These are phyloP conservation scores for Dipus sagitta DNA, from an alignment of 2,797 vertebrate genomes.

Conservation along the genomic window DNA sequence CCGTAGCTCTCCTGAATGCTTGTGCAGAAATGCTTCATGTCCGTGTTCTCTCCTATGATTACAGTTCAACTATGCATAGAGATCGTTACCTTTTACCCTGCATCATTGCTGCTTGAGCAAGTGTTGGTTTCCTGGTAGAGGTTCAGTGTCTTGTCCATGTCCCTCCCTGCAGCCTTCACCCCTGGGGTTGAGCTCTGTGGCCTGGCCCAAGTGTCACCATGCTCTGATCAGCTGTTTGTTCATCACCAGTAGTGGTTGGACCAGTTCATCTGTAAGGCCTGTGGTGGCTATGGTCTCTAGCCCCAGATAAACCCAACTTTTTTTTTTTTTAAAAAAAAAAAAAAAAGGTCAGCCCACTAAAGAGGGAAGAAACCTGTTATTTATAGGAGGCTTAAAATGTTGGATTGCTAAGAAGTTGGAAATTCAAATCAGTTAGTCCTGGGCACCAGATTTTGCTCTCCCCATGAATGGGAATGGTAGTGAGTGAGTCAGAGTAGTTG, in stretches of 20 bases:
- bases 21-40: background rate
- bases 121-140: background rate
- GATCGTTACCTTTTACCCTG: background rate
- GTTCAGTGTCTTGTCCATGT: background rate
- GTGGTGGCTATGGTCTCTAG: background rate
- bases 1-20: background rate
- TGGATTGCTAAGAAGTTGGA: constrained; percentile 60
- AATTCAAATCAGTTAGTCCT: background rate
- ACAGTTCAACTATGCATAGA: background rate
- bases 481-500: constrained; percentile 65
- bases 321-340: background rate
- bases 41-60: background rate
- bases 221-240: background rate
- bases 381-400: constrained; percentile 43
- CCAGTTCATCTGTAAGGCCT: background rate
- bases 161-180: background rate
- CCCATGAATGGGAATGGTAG: constrained; percentile 48
- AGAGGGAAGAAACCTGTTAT: constrained; percentile 25
- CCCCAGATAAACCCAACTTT: background rate
- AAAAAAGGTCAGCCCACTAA: background rate
- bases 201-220: background rate
- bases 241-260: background rate
- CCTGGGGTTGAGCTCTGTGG: background rate
- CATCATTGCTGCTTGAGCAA: background rate
- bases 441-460: constrained; percentile 45